These are phyloP conservation scores for Tetramorium alpestre DNA, from an alignment of 1,140 invertebrate genomes.

Conservation along the genomic window DNA sequence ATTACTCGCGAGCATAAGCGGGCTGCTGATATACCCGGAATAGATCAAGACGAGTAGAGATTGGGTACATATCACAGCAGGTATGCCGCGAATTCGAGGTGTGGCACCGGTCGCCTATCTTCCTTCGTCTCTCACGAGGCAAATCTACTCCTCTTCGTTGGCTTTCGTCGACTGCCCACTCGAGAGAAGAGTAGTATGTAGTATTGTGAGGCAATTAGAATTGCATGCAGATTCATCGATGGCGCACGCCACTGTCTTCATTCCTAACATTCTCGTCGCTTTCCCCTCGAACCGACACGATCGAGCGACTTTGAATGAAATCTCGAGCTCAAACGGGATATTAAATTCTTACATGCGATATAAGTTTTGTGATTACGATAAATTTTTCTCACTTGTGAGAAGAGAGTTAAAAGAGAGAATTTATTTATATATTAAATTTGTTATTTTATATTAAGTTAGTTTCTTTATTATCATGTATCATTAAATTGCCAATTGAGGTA, in stretches of 20 bases:
- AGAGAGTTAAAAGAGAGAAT: background rate
- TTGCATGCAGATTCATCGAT: conserved; percentile 39
- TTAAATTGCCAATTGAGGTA: background rate
- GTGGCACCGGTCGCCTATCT: conserved; percentile 63
- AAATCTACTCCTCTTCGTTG: conserved; percentile 59
- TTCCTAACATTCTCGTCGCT: conserved; percentile 45
- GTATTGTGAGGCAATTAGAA: conserved; percentile 46
- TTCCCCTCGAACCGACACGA: background rate
- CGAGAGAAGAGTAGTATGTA: conserved; percentile 1
- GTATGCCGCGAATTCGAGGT: conserved; percentile 79
- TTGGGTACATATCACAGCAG: conserved; percentile 65
- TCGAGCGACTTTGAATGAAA: background rate
- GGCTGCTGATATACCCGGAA: conserved; percentile 49
- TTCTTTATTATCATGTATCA: background rate
- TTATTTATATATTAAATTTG: background rate
- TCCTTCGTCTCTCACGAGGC: conserved; percentile 50
- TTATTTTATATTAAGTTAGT: background rate
- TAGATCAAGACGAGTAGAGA: conserved; percentile 65
- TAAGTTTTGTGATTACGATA: background rate
- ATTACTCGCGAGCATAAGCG: conserved; percentile 41
- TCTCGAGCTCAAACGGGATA: background rate
- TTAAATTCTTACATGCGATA: background rate
- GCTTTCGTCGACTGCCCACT: conserved; percentile 29
- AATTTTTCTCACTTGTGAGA: background rate
- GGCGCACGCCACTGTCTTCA: conserved; percentile 34